phyloP scores from a whole-genome alignment of 2,113 vertebrate genomes.

The Dasyprocta punctata region DNA sequence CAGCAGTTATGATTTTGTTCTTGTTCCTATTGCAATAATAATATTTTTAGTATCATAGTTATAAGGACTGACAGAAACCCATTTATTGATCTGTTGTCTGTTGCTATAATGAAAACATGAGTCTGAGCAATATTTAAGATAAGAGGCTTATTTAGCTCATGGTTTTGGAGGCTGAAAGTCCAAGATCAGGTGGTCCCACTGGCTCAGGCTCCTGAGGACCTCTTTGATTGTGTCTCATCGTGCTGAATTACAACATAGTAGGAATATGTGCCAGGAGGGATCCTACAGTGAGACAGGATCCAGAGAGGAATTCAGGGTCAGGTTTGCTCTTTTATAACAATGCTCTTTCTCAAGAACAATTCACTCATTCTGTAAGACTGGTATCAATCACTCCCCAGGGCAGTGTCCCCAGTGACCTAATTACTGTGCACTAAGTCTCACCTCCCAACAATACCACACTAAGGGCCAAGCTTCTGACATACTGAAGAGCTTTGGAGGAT shows the following conservation, averaged over 20 bases:
- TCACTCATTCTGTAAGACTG: background rate
- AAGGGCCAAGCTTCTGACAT: background rate
- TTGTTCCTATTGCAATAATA: background rate
- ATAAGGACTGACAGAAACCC: background rate
- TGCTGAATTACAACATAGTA: background rate
- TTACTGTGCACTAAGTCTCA: background rate
- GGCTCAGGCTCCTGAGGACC: background rate
- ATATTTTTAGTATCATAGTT: background rate
- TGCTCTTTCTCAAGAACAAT: background rate
- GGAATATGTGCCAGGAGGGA: background rate
- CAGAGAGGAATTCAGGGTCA: background rate
- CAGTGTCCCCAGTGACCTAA: background rate
- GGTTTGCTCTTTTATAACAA: background rate
- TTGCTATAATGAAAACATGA: background rate
- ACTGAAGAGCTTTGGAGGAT: background rate
- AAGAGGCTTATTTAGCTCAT: background rate
- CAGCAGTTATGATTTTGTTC: too few relatives aligned
- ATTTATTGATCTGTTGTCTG: background rate
- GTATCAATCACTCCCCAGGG: background rate
- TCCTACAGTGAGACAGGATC: background rate
- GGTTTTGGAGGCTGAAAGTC: background rate
- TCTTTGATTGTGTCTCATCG: background rate
- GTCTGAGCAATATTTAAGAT: background rate
- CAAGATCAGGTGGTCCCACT: background rate
- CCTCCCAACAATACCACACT: background rate